Evolutionary conservation across 2,888 invertebrate genomes (phyloP), one percentile per base, ranked within the genome.

Genomic region (Coelopa pilipes): DNA sequence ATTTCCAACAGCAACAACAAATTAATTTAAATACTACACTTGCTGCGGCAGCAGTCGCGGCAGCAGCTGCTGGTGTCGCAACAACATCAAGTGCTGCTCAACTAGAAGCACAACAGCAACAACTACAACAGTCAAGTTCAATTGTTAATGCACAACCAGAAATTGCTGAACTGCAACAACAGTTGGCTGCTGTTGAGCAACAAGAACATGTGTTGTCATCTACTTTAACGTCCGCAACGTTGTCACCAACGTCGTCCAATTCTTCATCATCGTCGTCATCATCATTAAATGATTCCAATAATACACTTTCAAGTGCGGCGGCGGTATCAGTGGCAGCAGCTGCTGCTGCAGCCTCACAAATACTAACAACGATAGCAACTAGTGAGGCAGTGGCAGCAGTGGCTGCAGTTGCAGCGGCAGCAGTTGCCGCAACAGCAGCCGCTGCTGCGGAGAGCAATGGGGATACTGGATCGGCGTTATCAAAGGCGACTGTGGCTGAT

Each of bases 1-100:
- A 82, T 83, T 86, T 86, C 80, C 85, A 85, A 75, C 85, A 86
- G 76, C 86, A 85, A 74, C 83, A 86, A 77, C 83, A 86, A 76
- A 81, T 86, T 79, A 85, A 85, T 78, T 80, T 85, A 57, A 84
- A 82, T 76, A 85, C 81, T 73, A 82, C 83, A 76, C 77, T 83
- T 59, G 82, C 81, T 66, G 78, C 76, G 53, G 82, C 82, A 69
- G 83, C 82, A 13, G 83, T 81, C 46, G 83, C 83, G 63, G 83
- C 81, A 59, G 82, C 79, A 45, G 83, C 80, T 34, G 80, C 80
- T 47, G 80, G 79, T 57, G 83, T 82, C n/a, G 83, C 83, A 7
- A 82, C 82, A 49, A 83, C 83, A 76, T 83, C 83, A 65, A 79
- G 80, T 68, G 82, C 81, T 73, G 82, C 79, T 73, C 82, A 83